Evolutionary conservation across 1,140 invertebrate species (phyloP).

Genomic region (Drosophila nasuta): DNA sequence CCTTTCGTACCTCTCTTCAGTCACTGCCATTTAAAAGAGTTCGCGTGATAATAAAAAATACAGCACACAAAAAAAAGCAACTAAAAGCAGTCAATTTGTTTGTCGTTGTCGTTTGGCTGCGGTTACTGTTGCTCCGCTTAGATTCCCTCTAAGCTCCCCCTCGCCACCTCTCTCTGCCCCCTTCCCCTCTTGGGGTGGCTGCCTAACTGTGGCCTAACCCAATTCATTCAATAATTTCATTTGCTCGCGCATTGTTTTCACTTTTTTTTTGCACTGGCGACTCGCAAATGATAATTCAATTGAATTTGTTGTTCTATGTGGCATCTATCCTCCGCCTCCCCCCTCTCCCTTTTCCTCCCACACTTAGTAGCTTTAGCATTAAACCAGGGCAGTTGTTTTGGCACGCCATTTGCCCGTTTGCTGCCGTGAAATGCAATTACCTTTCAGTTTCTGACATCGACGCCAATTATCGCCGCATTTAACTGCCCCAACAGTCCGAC

Average conservation of each 20-base stretch:
- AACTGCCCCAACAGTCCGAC: constrained; percentile 13
- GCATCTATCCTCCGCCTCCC: not conserved
- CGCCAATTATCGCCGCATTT: constrained; percentile 63
- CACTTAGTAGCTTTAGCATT: constrained; percentile 1
- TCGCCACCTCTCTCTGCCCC: no score
- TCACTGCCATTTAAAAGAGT: constrained; percentile 53
- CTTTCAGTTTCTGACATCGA: constrained; percentile 51
- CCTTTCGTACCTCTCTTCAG: not conserved
- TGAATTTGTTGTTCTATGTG: constrained; percentile 51
- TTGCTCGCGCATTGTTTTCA: constrained; percentile 71
- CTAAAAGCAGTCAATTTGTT: constrained; percentile 66
- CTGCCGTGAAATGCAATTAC: constrained; percentile 58
- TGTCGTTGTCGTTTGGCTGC: constrained; percentile 67
- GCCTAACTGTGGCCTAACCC: constrained; percentile 41
- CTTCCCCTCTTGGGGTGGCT: not conserved
- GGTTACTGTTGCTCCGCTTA: constrained; percentile 37
- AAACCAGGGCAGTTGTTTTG: constrained; percentile 29
- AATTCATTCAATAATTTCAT: constrained; percentile 82
- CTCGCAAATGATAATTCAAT: constrained; percentile 77
- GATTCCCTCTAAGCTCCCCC: not conserved
- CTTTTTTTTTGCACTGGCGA: constrained; percentile 29
- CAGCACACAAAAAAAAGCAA: not conserved
- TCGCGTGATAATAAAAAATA: constrained; percentile 53
- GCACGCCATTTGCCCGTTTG: constrained; percentile 62
- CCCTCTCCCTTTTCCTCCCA: not conserved